These are phyloP conservation scores for Parus major DNA, from an alignment of 2,113 vertebrate genomes.

Conservation along the genomic window DNA sequence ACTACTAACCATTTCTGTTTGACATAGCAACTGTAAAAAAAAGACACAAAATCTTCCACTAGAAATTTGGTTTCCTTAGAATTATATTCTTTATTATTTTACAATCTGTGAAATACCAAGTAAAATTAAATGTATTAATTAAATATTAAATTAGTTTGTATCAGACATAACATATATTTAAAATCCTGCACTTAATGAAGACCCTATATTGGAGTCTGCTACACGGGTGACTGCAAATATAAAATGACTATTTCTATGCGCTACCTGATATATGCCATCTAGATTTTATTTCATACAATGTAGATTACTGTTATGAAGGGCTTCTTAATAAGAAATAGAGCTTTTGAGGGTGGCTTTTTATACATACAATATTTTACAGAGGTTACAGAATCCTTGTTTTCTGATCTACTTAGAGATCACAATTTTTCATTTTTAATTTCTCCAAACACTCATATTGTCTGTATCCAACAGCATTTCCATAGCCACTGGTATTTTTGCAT, in stretches of 20 bases:
- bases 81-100: not conserved
- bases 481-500: not conserved
- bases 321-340: not conserved
- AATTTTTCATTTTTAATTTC: not conserved
- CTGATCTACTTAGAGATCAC: not conserved
- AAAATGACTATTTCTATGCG: not conserved
- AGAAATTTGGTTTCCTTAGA: not conserved
- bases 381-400: rapidly evolving
- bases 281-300: not conserved
- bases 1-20: not conserved
- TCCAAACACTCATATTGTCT: not conserved
- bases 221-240: not conserved
- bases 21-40: not conserved
- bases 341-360: not conserved
- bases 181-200: not conserved
- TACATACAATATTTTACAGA: not conserved
- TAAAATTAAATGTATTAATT: not conserved
- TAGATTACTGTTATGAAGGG: not conserved
- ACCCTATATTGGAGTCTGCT: not conserved
- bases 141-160: not conserved
- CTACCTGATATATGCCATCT: not conserved
- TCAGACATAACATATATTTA: not conserved
- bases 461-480: not conserved
- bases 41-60: not conserved
- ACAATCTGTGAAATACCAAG: not conserved